Base-by-base conservation (phyloP, 2,113 vertebrate species). In the Anarrhichthys ocellatus region DNA sequence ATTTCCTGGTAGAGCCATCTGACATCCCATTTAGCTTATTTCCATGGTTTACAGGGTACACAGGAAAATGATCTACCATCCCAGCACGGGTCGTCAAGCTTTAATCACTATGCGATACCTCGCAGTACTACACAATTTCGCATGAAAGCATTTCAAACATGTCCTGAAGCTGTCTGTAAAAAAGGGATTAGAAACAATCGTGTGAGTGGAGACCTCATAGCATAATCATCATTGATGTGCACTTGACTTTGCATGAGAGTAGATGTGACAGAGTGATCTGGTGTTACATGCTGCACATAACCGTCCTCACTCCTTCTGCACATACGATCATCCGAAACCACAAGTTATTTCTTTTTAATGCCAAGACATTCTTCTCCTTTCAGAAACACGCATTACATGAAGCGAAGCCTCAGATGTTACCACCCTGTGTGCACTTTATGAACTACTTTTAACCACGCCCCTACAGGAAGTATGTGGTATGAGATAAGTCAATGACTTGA, bases 111-210 rank as follows among this genome's bases (percentile, higher is more conserved):
- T 74, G 59, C 17, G 22, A 84, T 24, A 73, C 14, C 68, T 42
- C 56, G 27, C 64, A 59, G 61, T 29, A 29, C 14, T 20, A 18
- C 85, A 84, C 79, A 48, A 75, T 88, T 78, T 69, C 67, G 82
- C 74, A 85, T 63, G 84, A 87, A 77, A 67, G 81, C 44, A 5
- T 82, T 77, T 67, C 54, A 48, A 58, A 54, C 9, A 70, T 48
- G 73, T 81, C 62, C 32, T 22, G 42, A 52, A 38, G 17, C 2
- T 29, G n/a, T 38, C 72, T 56, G 58, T 44, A 59, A 84, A 54
- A 34, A 11, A 2, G 15, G 74, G 81, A 86, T 88, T 73, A 89
- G 13, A 22, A 52, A 38, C 9, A 52, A 65, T 65, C 27, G 20
- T 56, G 36, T 18, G 66, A 44, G 63, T 18, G 20, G 50, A 70